Conservation (phyloP, 2,888 invertebrate species). For the Rhagium mordax region DNA sequence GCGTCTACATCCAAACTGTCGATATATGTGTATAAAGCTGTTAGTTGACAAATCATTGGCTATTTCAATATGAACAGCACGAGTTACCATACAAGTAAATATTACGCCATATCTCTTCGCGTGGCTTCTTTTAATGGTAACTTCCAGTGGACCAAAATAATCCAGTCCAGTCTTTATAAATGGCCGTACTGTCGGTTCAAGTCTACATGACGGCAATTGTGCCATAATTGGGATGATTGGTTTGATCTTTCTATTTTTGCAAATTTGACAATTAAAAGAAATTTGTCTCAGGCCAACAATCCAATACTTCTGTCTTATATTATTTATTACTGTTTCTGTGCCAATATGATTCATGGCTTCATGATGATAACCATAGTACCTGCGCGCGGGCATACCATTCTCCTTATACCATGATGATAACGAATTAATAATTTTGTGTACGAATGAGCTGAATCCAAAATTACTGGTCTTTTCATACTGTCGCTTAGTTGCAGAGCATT, state of each 20-base stretch:
- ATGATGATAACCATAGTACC: too few species aligned
- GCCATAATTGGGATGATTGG: slow-evolving; percentile 34
- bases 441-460: slow-evolving; percentile 15
- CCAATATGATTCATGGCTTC: slow-evolving; percentile 23
- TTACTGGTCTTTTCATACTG: not conserved
- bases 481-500: not conserved
- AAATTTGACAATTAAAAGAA: slow-evolving; percentile 6
- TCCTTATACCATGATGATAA: too few species aligned
- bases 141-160: slow-evolving; percentile 29
- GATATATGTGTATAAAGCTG: not conserved
- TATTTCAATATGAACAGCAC: slow-evolving; percentile 10
- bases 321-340: slow-evolving; percentile 24
- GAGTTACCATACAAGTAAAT: slow-evolving; percentile 6
- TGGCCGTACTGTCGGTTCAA: slow-evolving; percentile 24
- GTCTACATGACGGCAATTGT: slow-evolving; percentile 27
- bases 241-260: slow-evolving; percentile 23
- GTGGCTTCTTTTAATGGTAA: slow-evolving; percentile 7
- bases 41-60: not conserved
- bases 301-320: slow-evolving; percentile 31
- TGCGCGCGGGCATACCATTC: too few species aligned
- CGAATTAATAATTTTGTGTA: slow-evolving; percentile 17
- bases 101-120: slow-evolving; percentile 31
- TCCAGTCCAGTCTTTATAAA: slow-evolving; percentile 32
- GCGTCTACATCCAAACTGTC: not conserved
- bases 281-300: slow-evolving; percentile 11